Percentiles rank a stretch among this genome's conserved stretches.
Conservation (phyloP, 2,797 vertebrate species). For the Acanthopagrus latus region DNA sequence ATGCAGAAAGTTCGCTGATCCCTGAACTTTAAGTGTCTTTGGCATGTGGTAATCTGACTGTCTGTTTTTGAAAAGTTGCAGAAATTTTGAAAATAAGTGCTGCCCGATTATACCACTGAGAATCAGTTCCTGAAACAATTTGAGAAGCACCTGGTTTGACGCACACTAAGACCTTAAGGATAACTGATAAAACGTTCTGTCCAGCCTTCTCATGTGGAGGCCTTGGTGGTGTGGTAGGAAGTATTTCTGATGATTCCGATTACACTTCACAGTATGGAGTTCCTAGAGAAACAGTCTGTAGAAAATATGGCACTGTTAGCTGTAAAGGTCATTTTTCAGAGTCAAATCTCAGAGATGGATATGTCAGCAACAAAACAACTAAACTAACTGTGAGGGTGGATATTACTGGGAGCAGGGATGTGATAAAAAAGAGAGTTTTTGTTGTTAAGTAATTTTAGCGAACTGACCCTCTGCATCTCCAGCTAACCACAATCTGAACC, state of each 20-base stretch:
- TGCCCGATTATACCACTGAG: background rate
- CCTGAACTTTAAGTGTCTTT: background rate
- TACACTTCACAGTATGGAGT: background rate
- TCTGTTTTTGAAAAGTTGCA: slow-evolving; percentile 14
- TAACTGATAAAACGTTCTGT: slow-evolving; percentile 17
- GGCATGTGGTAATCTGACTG: background rate
- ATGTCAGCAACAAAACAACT: slow-evolving; percentile 20
- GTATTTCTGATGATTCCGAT: slow-evolving; percentile 4
- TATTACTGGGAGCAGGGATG: background rate
- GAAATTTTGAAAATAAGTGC: background rate
- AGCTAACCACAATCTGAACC: background rate
- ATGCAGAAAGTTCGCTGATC: background rate
- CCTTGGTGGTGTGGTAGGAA: background rate
- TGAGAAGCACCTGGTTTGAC: slow-evolving; percentile 17
- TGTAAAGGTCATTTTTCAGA: slow-evolving; percentile 60
- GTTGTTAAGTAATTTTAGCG: background rate
- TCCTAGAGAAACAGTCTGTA: background rate
- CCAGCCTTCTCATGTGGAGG: slow-evolving; percentile 6
- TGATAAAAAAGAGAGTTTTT: background rate
- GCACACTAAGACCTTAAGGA: slow-evolving; percentile 5
- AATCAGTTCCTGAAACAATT: background rate
- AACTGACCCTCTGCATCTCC: background rate
- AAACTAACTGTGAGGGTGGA: background rate
- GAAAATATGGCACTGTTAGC: background rate
- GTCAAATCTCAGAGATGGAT: slow-evolving; percentile 6